These are phyloP conservation scores for Leucoraja erinaceus DNA, from an alignment of 2,113 vertebrate genomes.

Conservation along the genomic window DNA sequence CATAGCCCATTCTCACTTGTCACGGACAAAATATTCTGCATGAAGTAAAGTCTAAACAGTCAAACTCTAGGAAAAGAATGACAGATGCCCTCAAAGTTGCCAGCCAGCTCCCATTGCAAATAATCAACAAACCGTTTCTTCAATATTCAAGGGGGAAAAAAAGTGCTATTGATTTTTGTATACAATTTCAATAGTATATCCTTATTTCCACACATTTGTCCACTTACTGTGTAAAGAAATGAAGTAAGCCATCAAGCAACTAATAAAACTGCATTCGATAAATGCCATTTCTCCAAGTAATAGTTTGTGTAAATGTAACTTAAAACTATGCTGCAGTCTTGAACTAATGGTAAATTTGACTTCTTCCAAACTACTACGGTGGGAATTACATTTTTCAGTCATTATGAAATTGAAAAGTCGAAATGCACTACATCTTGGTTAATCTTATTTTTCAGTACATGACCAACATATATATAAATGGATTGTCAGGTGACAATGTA, in stretches of 20 bases:
- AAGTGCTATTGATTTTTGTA: not conserved
- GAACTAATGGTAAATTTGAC: not conserved
- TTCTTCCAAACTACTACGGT: not conserved
- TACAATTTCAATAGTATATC: not conserved
- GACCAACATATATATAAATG: not conserved
- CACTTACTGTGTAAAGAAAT: not conserved
- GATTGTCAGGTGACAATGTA: not conserved
- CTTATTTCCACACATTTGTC: not conserved
- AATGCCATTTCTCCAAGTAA: not conserved
- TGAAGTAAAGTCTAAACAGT: not conserved
- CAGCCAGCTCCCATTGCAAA: not conserved
- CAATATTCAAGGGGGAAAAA: not conserved
- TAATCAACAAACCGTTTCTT: not conserved
- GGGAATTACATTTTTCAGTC: not conserved
- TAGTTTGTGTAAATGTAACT: not conserved
- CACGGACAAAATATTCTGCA: not conserved
- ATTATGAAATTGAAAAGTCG: not conserved
- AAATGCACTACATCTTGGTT: not conserved
- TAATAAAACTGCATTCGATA: not conserved
- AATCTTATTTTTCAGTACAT: not conserved
- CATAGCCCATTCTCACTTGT: not conserved
- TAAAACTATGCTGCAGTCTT: constrained; percentile 2
- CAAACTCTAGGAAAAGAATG: not conserved
- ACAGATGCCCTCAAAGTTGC: not conserved
- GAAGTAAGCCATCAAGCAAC: not conserved